Evolutionary conservation across 92 coral and sea anemone species (phyloP).

Genomic region (Palythoa caribaeorum): DNA sequence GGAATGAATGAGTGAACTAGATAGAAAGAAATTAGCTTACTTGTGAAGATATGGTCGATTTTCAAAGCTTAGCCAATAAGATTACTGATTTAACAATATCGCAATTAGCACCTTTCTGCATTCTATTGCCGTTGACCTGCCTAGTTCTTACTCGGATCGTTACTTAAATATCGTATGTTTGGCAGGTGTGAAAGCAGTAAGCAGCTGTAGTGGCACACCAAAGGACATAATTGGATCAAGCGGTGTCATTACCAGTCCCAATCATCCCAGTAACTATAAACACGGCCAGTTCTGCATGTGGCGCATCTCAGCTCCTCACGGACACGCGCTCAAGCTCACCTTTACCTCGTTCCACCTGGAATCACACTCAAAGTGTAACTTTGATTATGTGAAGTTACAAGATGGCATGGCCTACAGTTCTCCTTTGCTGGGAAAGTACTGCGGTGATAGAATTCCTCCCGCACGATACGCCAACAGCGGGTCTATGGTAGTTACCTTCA

Average conservation of each 20-base stretch:
- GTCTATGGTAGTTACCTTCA: slow-evolving; percentile 21
- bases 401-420: slow-evolving; percentile 24
- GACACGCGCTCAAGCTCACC: slow-evolving; percentile 26
- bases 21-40: no score
- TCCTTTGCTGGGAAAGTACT: slow-evolving; percentile 19
- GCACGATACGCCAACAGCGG: slow-evolving; percentile 27
- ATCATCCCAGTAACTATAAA: slow-evolving; percentile 21
- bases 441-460: neutral
- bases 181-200: neutral
- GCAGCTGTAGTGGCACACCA: slow-evolving; percentile 30
- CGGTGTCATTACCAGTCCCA: slow-evolving; percentile 27
- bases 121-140: no score
- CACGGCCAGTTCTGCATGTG: slow-evolving; percentile 27
- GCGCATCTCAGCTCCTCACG: slow-evolving; percentile 22
- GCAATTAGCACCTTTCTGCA: no score
- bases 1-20: no score
- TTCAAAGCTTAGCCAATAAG: no score
- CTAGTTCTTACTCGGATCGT: no score
- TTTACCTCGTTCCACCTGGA: slow-evolving; percentile 33
- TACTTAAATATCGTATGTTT: no score
- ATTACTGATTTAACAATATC: no score
- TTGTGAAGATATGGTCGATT: no score
- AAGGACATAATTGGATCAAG: slow-evolving; percentile 9
- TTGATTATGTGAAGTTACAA: slow-evolving; percentile 23
- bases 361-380: neutral